Conservation (phyloP, 2,888 invertebrate species). For the Caenorhabditis panamensis region DNA sequence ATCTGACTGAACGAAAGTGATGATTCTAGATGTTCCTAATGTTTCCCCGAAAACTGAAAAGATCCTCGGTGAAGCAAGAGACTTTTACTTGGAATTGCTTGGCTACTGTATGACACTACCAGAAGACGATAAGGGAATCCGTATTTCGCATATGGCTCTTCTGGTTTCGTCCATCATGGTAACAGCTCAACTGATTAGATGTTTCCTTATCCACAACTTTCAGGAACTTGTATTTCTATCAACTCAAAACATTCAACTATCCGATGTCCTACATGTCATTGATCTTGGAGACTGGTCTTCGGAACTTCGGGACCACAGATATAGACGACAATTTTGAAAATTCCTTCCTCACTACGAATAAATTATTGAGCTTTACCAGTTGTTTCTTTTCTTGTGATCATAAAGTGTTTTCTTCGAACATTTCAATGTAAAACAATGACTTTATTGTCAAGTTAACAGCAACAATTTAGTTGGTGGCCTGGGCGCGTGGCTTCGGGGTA, state of each 20-base stretch:
- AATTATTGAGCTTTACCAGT: slow-evolving; percentile 58
- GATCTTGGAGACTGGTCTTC: slow-evolving; percentile 60
- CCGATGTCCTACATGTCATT: slow-evolving; percentile 63
- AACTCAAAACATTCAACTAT: slow-evolving; percentile 62
- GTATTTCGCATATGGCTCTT: slow-evolving; percentile 52
- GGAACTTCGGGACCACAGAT: slow-evolving; percentile 52
- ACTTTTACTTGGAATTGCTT: slow-evolving; percentile 51
- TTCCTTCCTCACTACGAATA: slow-evolving; percentile 11
- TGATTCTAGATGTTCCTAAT: slow-evolving; percentile 38
- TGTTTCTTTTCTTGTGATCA: too few species aligned
- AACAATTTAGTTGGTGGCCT: slow-evolving; percentile 69
- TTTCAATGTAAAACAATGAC: slow-evolving; percentile 41
- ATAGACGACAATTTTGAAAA: slow-evolving; percentile 57
- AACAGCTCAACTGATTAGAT: not conserved
- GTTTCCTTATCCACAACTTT: slow-evolving; percentile 4
- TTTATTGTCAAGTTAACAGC: slow-evolving; percentile 67
- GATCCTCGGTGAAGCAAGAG: slow-evolving; percentile 43
- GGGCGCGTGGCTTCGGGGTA: slow-evolving; percentile 73
- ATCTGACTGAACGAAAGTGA: not conserved
- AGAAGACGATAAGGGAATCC: slow-evolving; percentile 36
- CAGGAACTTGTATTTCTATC: slow-evolving; percentile 63
- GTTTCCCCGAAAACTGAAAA: slow-evolving; percentile 34
- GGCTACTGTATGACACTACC: slow-evolving; percentile 13
- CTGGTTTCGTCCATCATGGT: slow-evolving; percentile 62
- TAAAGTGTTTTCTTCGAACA: not conserved